Conservation (phyloP, 2,888 invertebrate species). For the Electrophaes corylata region DNA sequence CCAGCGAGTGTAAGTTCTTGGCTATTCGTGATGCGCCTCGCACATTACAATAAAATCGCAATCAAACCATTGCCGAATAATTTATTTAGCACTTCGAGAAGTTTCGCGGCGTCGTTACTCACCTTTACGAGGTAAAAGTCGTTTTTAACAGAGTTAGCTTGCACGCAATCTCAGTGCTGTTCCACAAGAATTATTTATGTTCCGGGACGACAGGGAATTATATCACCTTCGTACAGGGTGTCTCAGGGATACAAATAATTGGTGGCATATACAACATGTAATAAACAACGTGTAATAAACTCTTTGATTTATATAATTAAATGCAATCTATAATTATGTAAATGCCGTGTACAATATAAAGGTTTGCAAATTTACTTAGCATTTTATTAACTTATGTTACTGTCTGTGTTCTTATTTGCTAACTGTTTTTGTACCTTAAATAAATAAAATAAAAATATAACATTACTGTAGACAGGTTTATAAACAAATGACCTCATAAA, state of each 20-base stretch:
- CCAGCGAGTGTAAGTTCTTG: background rate
- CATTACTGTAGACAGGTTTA: too few relatives aligned
- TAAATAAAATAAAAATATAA: too few relatives aligned
- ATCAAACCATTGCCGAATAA: conserved; percentile 60
- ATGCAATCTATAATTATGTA: too few relatives aligned
- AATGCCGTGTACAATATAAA: too few relatives aligned
- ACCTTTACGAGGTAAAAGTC: conserved; percentile 74
- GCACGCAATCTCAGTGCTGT: conserved; percentile 71
- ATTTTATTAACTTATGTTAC: too few relatives aligned
- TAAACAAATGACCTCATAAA: too few relatives aligned
- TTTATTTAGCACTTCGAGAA: conserved; percentile 60
- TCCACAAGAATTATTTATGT: conserved; percentile 63
- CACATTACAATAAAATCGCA: conserved; percentile 52
- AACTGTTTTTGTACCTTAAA: too few relatives aligned
- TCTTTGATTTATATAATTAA: too few relatives aligned
- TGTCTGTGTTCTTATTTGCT: too few relatives aligned
- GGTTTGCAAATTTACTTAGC: too few relatives aligned
- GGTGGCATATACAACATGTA: background rate
- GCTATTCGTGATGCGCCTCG: conserved; percentile 12
- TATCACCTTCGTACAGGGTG: conserved; percentile 41
- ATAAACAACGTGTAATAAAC: too few relatives aligned
- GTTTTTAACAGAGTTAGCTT: conserved; percentile 71
- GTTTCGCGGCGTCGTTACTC: conserved; percentile 58
- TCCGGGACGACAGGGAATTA: conserved; percentile 49
- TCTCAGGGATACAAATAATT: conserved; percentile 8